A percentile compares a stretch with the other conserved stretches of the same genome.
phyloP scores from a whole-genome alignment of 2,888 invertebrate genomes.

The Caenorhabditis sp. region DNA sequence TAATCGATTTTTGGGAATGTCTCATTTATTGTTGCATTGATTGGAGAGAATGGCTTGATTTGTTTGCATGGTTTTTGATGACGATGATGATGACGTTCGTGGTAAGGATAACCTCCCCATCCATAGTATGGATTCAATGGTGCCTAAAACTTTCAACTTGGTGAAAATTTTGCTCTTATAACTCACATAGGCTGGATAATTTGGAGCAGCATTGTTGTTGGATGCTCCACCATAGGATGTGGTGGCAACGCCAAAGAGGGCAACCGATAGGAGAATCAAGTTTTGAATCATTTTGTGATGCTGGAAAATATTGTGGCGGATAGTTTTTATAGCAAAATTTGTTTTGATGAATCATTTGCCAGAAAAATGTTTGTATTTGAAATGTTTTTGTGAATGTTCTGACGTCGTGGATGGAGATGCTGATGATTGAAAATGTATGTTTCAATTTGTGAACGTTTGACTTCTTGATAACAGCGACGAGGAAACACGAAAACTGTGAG shows the following conservation, averaged over 20 bases:
- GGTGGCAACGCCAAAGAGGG: neutral
- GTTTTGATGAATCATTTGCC: neutral
- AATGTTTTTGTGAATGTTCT: neutral
- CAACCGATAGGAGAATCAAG: neutral
- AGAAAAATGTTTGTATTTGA: neutral
- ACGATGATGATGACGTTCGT: neutral
- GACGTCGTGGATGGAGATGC: too few relatives aligned
- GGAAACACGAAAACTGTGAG: too few relatives aligned
- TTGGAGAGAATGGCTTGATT: neutral
- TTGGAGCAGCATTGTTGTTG: too few relatives aligned
- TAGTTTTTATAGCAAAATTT: neutral
- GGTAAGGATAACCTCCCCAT: neutral
- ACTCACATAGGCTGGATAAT: too few relatives aligned
- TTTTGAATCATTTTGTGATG: neutral
- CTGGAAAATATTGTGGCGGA: neutral
- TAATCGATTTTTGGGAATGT: constrained; percentile 22
- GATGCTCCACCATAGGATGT: neutral
- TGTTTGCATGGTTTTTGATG: constrained; percentile 17
- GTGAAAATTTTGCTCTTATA: too few relatives aligned
- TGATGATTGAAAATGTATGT: too few relatives aligned
- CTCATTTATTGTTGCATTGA: neutral
- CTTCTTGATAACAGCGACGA: too few relatives aligned
- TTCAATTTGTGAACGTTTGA: too few relatives aligned
- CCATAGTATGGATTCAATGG: neutral
- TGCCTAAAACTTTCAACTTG: neutral